Evolutionary conservation across 2,113 vertebrate species (phyloP).

Genomic region (Ceyx margarethae): DNA sequence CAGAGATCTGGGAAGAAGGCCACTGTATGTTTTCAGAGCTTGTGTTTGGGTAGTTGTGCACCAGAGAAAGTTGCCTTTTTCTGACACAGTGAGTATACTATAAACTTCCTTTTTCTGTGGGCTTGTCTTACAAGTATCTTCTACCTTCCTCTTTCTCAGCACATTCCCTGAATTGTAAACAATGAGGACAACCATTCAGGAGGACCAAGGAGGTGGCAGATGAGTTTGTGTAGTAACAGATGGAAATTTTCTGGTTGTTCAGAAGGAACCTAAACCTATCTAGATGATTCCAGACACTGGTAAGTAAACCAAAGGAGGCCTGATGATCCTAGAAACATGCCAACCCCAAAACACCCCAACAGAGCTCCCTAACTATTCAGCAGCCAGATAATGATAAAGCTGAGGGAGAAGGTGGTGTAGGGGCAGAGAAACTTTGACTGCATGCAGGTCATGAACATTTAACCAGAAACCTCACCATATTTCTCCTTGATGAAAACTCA

Average conservation of each 20-base stretch:
- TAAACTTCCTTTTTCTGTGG: not conserved
- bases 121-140: not conserved
- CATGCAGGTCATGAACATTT: not conserved
- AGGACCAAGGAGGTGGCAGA: not conserved
- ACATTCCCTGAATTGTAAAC: not conserved
- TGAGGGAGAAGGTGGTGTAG: not conserved
- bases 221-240: not conserved
- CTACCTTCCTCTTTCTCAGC: not conserved
- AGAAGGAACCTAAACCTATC: not conserved
- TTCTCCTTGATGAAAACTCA: not conserved
- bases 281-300: not conserved
- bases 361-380: not conserved
- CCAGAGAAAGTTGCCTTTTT: not conserved
- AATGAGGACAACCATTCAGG: not conserved
- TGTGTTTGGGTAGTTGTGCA: not conserved
- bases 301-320: not conserved
- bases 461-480: not conserved
- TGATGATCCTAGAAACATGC: not conserved
- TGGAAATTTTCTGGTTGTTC: not conserved
- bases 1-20: not conserved
- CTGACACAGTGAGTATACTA: not conserved
- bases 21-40: not conserved
- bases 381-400: not conserved
- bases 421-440: not conserved
- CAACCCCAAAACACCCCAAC: not conserved